Conservation (phyloP, 1,140 invertebrate species). For the Catajapyx aquilonaris region DNA sequence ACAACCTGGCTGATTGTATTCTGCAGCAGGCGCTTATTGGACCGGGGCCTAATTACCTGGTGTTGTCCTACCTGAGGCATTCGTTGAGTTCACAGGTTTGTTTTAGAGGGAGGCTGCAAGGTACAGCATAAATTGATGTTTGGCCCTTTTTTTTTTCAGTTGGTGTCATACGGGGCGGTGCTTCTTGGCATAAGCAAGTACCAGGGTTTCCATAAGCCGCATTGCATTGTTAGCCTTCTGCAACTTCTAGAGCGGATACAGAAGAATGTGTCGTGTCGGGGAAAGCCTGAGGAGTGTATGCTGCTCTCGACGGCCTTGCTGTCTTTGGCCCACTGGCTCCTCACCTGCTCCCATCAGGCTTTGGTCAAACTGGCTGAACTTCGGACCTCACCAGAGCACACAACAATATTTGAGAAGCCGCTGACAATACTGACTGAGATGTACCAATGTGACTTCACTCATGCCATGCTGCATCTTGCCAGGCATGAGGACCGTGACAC, state of each 20-base stretch:
- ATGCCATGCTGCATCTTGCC: conserved; percentile 62
- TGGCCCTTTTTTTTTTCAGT: conserved; percentile 22
- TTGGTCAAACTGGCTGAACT: conserved; percentile 19
- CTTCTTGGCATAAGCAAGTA: conserved; percentile 72
- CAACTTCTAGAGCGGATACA: conserved; percentile 67
- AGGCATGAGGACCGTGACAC: conserved; percentile 41
- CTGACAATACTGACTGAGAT: conserved; percentile 43
- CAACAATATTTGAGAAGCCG: conserved; percentile 44
- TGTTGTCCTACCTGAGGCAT: conserved; percentile 80
- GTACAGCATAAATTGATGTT: too few relatives aligned
- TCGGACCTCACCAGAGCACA: conserved; percentile 22
- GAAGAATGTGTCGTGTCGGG: conserved; percentile 36
- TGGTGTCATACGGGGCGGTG: conserved; percentile 75
- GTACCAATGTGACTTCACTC: conserved; percentile 46
- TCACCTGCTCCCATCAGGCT: conserved; percentile 49
- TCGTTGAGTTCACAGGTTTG: conserved; percentile 57
- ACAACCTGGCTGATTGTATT: conserved; percentile 78
- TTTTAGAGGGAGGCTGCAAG: too few relatives aligned
- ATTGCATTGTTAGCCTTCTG: conserved; percentile 65
- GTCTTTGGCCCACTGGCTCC: conserved; percentile 54
- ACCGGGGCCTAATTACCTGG: conserved; percentile 69
- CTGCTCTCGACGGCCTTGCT: conserved; percentile 44
- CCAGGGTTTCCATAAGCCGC: conserved; percentile 66
- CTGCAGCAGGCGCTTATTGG: conserved; percentile 80
- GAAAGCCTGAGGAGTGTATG: conserved; percentile 60